A percentile compares a stretch with the other conserved stretches of the same genome.
Conservation (phyloP, 2,797 vertebrate species). For the Sebastes matsubarae region DNA sequence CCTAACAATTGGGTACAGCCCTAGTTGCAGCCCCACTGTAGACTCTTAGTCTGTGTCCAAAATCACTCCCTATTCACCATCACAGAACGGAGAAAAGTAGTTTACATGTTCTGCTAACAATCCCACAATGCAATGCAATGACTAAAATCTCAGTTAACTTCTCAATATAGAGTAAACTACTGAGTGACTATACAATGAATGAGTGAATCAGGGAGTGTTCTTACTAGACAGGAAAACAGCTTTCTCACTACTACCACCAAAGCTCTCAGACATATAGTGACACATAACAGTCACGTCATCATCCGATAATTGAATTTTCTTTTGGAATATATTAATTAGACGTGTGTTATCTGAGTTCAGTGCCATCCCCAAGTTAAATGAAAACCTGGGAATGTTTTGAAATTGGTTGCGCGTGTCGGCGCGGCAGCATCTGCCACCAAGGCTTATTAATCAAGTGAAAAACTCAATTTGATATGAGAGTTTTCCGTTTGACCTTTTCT, state of each 20-base stretch:
- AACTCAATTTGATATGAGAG: conserved; percentile 64
- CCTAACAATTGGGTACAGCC: no score
- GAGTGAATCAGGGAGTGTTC: not conserved
- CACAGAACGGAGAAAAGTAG: not conserved
- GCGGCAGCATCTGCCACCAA: not conserved
- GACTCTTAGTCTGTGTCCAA: not conserved
- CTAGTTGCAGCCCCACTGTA: not conserved
- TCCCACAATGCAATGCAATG: not conserved
- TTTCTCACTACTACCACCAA: not conserved
- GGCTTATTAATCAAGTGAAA: conserved; percentile 68
- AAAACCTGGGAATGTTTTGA: conserved; percentile 14
- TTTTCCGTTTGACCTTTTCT: conserved; percentile 78
- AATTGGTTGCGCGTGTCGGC: not conserved
- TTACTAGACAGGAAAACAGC: not conserved
- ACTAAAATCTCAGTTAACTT: not conserved
- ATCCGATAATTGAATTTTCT: not conserved
- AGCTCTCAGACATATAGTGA: not conserved
- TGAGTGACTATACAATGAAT: no score
- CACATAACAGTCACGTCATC: not conserved
- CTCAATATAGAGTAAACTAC: not conserved
- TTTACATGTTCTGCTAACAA: not conserved
- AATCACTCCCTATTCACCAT: not conserved
- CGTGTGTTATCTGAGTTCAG: not conserved
- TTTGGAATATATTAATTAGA: conserved; percentile 14
- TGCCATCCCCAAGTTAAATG: conserved; percentile 18